These are phyloP conservation scores for Graphium colonna DNA, from an alignment of 2,888 invertebrate species.

Conservation along the genomic window DNA sequence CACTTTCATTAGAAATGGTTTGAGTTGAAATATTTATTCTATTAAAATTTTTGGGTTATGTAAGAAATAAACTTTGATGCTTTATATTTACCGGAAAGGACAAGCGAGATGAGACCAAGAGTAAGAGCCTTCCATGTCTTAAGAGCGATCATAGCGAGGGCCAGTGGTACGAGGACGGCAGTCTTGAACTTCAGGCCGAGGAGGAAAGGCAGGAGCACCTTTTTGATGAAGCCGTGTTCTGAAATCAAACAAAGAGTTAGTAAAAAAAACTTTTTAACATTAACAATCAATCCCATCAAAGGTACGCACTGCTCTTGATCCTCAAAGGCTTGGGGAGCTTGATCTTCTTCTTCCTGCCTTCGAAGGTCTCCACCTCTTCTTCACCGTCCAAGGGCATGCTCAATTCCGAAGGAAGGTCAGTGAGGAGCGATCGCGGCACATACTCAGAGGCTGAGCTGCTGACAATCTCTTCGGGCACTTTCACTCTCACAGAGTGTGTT, in stretches of 20 bases:
- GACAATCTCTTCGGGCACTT: constrained; percentile 83
- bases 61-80: no score
- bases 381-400: constrained; percentile 84
- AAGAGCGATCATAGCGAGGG: constrained; percentile 89
- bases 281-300: constrained; percentile 2
- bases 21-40: no score
- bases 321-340: constrained; percentile 75
- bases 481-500: constrained; percentile 87
- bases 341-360: constrained; percentile 75
- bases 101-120: constrained; percentile 89
- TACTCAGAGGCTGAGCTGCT: constrained; percentile 79
- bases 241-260: constrained; percentile 41
- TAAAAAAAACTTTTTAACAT: not conserved
- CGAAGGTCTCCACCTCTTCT: constrained; percentile 65
- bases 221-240: constrained; percentile 92
- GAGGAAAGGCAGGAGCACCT: constrained; percentile 91
- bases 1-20: no score
- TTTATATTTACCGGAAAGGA: constrained; percentile 85
- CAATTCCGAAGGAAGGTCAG: constrained; percentile 83
- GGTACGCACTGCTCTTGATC: constrained; percentile 69
- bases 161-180: constrained; percentile 89
- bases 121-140: constrained; percentile 95
- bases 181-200: constrained; percentile 93
- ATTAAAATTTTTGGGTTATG: no score
- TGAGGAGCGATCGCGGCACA: constrained; percentile 83